Percentiles rank a stretch among this genome's conserved stretches.
phyloP scores from a whole-genome alignment of 2,113 vertebrate genomes.

The Prinia subflava region DNA sequence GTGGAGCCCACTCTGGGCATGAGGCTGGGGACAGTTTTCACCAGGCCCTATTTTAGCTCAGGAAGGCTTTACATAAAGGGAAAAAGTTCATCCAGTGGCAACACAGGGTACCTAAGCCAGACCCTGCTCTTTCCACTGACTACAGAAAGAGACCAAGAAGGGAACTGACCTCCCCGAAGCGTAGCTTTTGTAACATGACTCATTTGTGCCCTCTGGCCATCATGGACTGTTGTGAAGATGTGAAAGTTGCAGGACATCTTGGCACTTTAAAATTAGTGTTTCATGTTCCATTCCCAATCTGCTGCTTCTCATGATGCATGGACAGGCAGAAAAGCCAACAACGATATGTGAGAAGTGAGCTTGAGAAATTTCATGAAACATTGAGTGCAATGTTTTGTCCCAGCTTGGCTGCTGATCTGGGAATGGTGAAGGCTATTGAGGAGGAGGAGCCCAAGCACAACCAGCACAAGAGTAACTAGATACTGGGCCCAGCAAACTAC shows the following conservation, averaged over 20 bases:
- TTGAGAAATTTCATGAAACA: neutral
- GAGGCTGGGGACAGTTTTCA: neutral
- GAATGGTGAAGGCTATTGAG: neutral
- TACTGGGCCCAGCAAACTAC: neutral
- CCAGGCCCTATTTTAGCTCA: neutral
- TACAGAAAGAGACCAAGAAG: neutral
- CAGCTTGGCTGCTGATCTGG: neutral
- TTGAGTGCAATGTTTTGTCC: neutral
- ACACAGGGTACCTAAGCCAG: neutral
- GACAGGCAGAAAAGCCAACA: neutral
- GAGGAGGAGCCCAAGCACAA: neutral
- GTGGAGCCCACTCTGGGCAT: neutral
- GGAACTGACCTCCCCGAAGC: neutral
- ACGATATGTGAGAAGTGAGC: neutral
- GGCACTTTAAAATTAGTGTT: neutral
- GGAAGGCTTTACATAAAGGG: neutral
- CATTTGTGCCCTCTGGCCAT: neutral
- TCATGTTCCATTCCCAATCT: neutral
- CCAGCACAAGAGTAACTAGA: neutral
- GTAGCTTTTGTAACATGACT: neutral
- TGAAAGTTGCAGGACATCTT: neutral
- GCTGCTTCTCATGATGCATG: neutral
- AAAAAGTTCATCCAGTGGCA: neutral
- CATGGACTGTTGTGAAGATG: neutral
- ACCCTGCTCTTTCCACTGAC: neutral